These are phyloP conservation scores for Drosophila melanica DNA, from an alignment of 1,140 invertebrate species.

Conservation along the genomic window DNA sequence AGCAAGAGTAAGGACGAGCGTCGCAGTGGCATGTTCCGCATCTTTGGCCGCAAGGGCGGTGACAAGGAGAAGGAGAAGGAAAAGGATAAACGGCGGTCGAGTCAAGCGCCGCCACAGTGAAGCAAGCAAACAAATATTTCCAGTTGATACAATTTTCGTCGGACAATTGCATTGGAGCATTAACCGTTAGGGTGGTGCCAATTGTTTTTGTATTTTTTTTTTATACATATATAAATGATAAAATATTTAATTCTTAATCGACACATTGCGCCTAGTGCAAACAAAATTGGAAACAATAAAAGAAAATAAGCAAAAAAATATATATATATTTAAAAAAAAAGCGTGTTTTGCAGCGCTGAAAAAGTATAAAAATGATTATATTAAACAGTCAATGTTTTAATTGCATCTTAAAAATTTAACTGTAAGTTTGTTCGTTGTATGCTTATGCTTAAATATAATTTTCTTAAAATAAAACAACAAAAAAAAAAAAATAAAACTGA, in stretches of 20 bases:
- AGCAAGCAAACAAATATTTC: slow-evolving; percentile 24
- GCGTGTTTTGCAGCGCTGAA: slow-evolving; percentile 57
- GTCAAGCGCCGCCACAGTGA: slow-evolving; percentile 78
- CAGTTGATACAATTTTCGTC: slow-evolving; percentile 32
- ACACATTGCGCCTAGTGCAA: slow-evolving; percentile 39
- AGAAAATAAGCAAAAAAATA: slow-evolving; percentile 10
- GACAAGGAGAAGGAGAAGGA: slow-evolving; percentile 82
- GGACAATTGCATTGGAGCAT: slow-evolving; percentile 26
- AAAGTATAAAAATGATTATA: slow-evolving; percentile 71
- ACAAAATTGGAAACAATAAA: slow-evolving; percentile 36
- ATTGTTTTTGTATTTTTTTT: slow-evolving; percentile 79
- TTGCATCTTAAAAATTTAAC: slow-evolving; percentile 74
- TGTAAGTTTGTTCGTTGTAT: slow-evolving; percentile 80
- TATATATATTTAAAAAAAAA: slow-evolving; percentile 35
- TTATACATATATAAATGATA: slow-evolving; percentile 60
- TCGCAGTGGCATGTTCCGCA: slow-evolving; percentile 82
- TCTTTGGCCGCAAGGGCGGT: slow-evolving; percentile 81
- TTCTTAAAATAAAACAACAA: slow-evolving; percentile 62
- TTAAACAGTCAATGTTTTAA: slow-evolving; percentile 80
- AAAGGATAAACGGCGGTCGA: slow-evolving; percentile 77
- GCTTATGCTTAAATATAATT: slow-evolving; percentile 78
- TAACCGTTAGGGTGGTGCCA: slow-evolving; percentile 11
- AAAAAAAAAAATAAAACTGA: slow-evolving; percentile 20
- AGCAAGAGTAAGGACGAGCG: slow-evolving; percentile 81
- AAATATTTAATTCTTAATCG: slow-evolving; percentile 67